Evolutionary conservation across 2,888 invertebrate species (phyloP), one percentile per base, ranked within the genome.

Genomic region (Allophyes oxyacanthae): DNA sequence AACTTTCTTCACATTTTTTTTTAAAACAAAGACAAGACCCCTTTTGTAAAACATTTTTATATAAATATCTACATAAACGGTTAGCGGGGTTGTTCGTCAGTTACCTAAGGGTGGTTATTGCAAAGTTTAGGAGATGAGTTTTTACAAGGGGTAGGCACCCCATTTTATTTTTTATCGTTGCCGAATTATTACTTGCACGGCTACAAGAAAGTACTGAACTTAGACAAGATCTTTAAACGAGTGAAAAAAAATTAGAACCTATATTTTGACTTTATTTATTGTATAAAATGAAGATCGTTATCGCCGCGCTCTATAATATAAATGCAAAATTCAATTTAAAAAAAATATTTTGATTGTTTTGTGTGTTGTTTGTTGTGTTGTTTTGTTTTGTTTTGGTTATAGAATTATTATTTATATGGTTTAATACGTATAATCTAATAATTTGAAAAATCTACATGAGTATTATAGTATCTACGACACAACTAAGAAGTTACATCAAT

Each of bases 121-220:
- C 77, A 64, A 82, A 83, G 83, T 82, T 83, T 81, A 82, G 77
- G 79, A 81, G 85, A 83, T 72, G 70, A 80, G 82, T 92, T 91
- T 92, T 91, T 91, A 87, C 85, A 85, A 87, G 87, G 90, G 92
- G 90, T 80, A 77, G 73, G 80, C 84, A 87, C 91, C 92, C 91
- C 82, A 84, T 88, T 90, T 87, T 82, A 84, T 87, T 92, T 92
- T 91, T 92, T 90, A 91, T 89, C 87, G 83, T 75, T 65, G 69
- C 68, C 74, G 75, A 88, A 88, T 89, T 89, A 88, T 88, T 79
- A 80, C 62, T 64, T 57, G 85, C 79, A 83, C 71, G 76, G 83
- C 41, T 14, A 28, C 20, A 8, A 51, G 84, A 78, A 87, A 87
- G 80, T 86, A 56, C 64, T 30, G 1, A 0, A 8, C 13, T 3